Conservation (phyloP, 53 echinoderm and acorn worm genomes). For the Echinarachnius parma region DNA sequence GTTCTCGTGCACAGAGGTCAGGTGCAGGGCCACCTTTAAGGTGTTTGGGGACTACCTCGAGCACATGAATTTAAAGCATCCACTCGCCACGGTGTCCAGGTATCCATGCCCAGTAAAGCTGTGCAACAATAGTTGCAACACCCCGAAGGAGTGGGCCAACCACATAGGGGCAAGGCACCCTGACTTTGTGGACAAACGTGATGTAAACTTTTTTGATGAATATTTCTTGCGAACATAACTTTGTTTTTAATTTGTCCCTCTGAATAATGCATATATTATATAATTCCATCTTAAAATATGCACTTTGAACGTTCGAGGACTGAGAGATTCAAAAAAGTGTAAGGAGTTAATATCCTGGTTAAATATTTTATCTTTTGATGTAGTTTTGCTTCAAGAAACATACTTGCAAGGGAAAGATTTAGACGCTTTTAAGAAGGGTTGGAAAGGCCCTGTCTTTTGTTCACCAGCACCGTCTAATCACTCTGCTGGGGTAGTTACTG, state of each 20-base stretch:
- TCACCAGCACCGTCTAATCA: slow-evolving; percentile 10
- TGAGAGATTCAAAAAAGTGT: not conserved
- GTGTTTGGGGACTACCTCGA: not conserved
- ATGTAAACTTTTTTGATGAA: slow-evolving; percentile 9
- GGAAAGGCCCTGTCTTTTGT: slow-evolving; percentile 26
- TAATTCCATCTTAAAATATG: slow-evolving; percentile 1
- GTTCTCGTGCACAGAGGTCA: slow-evolving; percentile 1
- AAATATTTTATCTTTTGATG: slow-evolving; percentile 8
- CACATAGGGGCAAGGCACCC: slow-evolving; percentile 17
- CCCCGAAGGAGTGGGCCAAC: slow-evolving; percentile 10
- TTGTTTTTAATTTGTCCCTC: not conserved
- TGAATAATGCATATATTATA: not conserved
- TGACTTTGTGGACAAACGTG: slow-evolving; percentile 1
- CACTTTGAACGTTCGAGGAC: slow-evolving; percentile 13
- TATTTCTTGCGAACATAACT: slow-evolving; percentile 8
- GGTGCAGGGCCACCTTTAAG: slow-evolving; percentile 2
- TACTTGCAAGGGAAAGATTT: not conserved
- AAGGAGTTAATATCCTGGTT: not conserved
- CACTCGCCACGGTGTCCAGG: not conserved
- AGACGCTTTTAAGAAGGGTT: not conserved
- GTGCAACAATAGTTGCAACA: not conserved
- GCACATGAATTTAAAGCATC: slow-evolving; percentile 1
- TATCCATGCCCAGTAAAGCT: slow-evolving; percentile 13
- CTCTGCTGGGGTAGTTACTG: not conserved
- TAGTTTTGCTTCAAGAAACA: slow-evolving; percentile 21